Evolutionary conservation across 2,797 vertebrate species (phyloP), one percentile per base, ranked within the genome.

Genomic region (Austrolebias charrua): DNA sequence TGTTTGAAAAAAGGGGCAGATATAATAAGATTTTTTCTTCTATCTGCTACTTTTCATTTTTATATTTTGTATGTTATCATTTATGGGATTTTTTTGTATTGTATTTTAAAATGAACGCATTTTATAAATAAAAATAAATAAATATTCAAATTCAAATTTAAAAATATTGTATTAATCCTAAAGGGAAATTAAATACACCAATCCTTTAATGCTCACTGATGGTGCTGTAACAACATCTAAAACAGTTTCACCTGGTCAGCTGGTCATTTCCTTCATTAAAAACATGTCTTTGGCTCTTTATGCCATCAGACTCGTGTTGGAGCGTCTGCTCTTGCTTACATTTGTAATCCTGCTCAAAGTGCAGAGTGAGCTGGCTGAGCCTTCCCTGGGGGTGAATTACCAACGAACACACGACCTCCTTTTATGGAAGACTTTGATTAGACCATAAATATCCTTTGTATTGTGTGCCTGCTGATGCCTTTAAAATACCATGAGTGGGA

Each of bases 401-500:
- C 48, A 58, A 67, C 65, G 62, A 80, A 60, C 73, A 63, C 79
- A 74, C 52, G 18, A 68, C 43, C 78, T 81, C 88, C 88, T 88
- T 90, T 90, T 86, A 90, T 81, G 85, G 85, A 86, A 82, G 67
- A 51, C 67, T 86, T 91, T 86, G 81, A 89, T 83, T 81, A 63
- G 56, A 65, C 72, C 24, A 59, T 74, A 82, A 84, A 89, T 79
- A 66, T 85, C 72, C 80, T 45, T 46, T 35, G 16, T 65, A 78
- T 78, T 58, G 77, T 28, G 48, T 75, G 20, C 20, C 42, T 58
- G 81, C 75, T 82, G 81, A 86, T 68, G 49, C 57, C 61, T 79
- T 49, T 72, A 48, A 66, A 75, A 71, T 69, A 74, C 56, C 54
- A 66, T 33, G 35, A 76, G 29, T 6, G 50, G 29, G 44, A 42